Base-by-base conservation (phyloP, 2,113 vertebrate genomes). In the Pseudolaguvia tuberculata region DNA sequence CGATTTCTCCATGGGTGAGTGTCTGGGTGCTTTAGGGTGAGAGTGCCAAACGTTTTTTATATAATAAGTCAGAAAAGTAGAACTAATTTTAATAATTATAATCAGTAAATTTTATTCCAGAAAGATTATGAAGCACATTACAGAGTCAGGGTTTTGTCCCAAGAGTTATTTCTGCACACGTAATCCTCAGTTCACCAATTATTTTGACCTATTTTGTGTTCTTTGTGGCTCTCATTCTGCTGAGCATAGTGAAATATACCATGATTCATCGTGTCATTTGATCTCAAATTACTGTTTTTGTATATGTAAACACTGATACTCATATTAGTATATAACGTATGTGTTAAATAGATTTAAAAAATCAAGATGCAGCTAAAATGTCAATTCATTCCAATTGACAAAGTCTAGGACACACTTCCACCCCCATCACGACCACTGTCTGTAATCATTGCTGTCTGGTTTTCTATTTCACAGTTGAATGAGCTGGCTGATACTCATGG, bases 381-480 rank as follows among this genome's bases (percentile, higher is more conserved):
- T 29, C 73, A 75, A 74, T 80, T 65, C 31, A 82, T 83, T 72
- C 56, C 42, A 9, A 27, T 27, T 50, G 48, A 27, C 0, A 18
- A 23, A 50, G 29, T 59, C 21, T 73, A 79, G 3, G n/a, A 23
- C 23, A 72, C 21, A n/a, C 5, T 53, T 70, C 56, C 25, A 58
- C 27, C 56, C 56, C 72, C 45, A 29, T 53, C 85, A 66, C 55
- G 73, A 76, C 77, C 82, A 75, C 78, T 82, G 87, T 91, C 81
- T 83, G 84, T 81, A 87, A 87, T 84, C 84, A 78, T 74, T 5
- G 56, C 84, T 86, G 89, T 86, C 90, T 89, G 92, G 84, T 88
- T 93, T 93, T 91, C 90, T 89, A 97, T 97, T 98, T 95, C 94
- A 95, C 93, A 93, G 94, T 92, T 78, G 89, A 89, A 87, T 94